These are phyloP conservation scores for Synodontis membranacea DNA, from an alignment of 2,113 vertebrate genomes.

Conservation along the genomic window DNA sequence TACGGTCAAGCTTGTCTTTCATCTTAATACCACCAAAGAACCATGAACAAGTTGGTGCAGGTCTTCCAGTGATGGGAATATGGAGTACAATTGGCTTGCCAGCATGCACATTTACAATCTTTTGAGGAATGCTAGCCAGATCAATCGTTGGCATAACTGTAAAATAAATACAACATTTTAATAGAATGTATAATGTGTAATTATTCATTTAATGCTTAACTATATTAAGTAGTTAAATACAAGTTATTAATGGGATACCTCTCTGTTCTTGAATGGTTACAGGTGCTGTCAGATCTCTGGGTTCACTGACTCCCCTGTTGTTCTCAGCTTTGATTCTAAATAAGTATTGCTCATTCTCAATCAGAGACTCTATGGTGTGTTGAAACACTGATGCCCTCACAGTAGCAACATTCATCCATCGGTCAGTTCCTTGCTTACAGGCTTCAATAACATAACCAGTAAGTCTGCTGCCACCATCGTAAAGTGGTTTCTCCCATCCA, in stretches of 20 bases:
- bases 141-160: slow-evolving; percentile 91
- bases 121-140: slow-evolving; percentile 88
- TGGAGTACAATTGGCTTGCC: slow-evolving; percentile 88
- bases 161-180: slow-evolving; percentile 45
- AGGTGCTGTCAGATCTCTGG: slow-evolving; percentile 87
- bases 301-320: slow-evolving; percentile 89
- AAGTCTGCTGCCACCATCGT: slow-evolving; percentile 90
- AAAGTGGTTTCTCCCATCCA: slow-evolving; percentile 87
- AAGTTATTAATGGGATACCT: slow-evolving; percentile 71
- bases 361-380: slow-evolving; percentile 86
- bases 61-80: slow-evolving; percentile 87
- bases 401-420: slow-evolving; percentile 86
- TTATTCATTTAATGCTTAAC: not conserved
- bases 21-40: slow-evolving; percentile 86
- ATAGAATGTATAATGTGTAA: not conserved
- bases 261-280: slow-evolving; percentile 88
- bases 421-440: slow-evolving; percentile 88
- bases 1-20: slow-evolving; percentile 88
- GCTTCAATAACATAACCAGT: slow-evolving; percentile 90
- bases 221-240: slow-evolving; percentile 3
- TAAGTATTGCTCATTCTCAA: slow-evolving; percentile 92
- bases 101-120: slow-evolving; percentile 84
- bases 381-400: slow-evolving; percentile 81
- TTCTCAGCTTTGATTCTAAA: slow-evolving; percentile 93
- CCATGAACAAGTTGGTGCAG: slow-evolving; percentile 87